A percentile compares a stretch with the other conserved stretches of the same genome.
These are phyloP conservation scores for Bibio marci DNA, from an alignment of 2,888 invertebrate genomes.

Conservation along the genomic window DNA sequence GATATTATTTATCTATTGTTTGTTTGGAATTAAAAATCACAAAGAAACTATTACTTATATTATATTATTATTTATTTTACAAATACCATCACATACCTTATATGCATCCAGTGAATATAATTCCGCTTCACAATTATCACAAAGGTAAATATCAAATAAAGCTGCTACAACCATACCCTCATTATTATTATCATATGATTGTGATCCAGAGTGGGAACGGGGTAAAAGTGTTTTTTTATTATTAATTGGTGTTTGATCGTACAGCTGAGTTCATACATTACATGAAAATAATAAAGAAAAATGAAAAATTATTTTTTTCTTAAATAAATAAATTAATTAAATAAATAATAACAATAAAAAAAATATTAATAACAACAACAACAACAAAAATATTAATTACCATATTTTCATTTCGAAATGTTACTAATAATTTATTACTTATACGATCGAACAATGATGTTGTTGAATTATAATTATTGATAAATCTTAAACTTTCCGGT, in stretches of 20 bases:
- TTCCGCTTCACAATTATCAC: slow-evolving; percentile 60
- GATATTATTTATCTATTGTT: too few species aligned
- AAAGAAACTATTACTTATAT: too few species aligned
- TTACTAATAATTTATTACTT: slow-evolving; percentile 47
- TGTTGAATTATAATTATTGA: slow-evolving; percentile 54
- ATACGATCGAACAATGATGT: slow-evolving; percentile 51
- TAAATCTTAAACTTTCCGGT: slow-evolving; percentile 43
- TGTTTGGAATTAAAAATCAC: too few species aligned
- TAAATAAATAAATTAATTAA: background rate
- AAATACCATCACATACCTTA: slow-evolving; percentile 34
- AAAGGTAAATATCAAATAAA: slow-evolving; percentile 49
- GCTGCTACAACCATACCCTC: slow-evolving; percentile 38
- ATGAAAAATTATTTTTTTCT: background rate
- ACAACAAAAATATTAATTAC: too few species aligned
- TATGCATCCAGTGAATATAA: slow-evolving; percentile 39
- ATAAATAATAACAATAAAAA: background rate
- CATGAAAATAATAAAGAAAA: too few species aligned
- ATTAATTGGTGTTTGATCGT: slow-evolving; percentile 24
- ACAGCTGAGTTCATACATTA: too few species aligned
- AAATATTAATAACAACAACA: too few species aligned
- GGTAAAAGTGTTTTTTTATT: slow-evolving; percentile 31
- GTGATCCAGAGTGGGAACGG: slow-evolving; percentile 20
- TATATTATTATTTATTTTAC: too few species aligned
- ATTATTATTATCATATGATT: slow-evolving; percentile 20
- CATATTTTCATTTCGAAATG: slow-evolving; percentile 59